phyloP scores from a whole-genome alignment of 2,888 invertebrate genomes.

The Callyntrura guangdongensis region DNA sequence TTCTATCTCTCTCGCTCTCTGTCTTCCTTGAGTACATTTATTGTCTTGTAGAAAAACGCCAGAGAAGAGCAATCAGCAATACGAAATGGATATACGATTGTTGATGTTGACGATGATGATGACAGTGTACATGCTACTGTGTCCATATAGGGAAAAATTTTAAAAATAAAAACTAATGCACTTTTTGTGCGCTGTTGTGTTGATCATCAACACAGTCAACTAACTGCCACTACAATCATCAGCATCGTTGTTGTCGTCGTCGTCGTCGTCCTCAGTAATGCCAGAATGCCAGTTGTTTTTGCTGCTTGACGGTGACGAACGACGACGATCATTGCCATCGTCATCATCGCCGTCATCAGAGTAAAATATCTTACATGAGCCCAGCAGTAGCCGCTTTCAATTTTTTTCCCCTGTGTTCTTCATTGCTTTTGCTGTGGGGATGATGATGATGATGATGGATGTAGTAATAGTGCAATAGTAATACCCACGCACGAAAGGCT shows the following conservation, averaged over 20 bases:
- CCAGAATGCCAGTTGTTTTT: too few relatives aligned
- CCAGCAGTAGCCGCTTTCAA: slow-evolving; percentile 14
- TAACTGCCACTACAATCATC: background rate
- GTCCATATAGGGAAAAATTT: slow-evolving; percentile 31
- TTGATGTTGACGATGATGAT: slow-evolving; percentile 20
- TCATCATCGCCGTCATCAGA: too few relatives aligned
- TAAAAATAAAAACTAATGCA: slow-evolving; percentile 46
- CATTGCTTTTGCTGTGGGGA: too few relatives aligned
- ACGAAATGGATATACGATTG: too few relatives aligned
- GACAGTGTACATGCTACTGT: slow-evolving; percentile 23
- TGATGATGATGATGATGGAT: too few relatives aligned
- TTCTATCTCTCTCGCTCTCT: too few relatives aligned
- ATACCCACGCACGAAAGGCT: slow-evolving; percentile 14
- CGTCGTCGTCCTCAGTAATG: too few relatives aligned
- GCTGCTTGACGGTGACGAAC: slow-evolving; percentile 19
- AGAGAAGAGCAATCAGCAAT: background rate
- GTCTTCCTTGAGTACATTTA: background rate
- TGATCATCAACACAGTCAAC: slow-evolving; percentile 7
- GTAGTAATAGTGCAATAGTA: too few relatives aligned
- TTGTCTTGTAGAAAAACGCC: background rate
- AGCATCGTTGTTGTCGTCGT: too few relatives aligned
- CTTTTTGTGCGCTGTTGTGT: background rate
- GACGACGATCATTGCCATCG: background rate
- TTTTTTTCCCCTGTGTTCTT: background rate
- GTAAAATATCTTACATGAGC: slow-evolving; percentile 8